These are phyloP conservation scores for Pseudomugil tenellus DNA, from an alignment of 2,797 vertebrate genomes.

Conservation along the genomic window DNA sequence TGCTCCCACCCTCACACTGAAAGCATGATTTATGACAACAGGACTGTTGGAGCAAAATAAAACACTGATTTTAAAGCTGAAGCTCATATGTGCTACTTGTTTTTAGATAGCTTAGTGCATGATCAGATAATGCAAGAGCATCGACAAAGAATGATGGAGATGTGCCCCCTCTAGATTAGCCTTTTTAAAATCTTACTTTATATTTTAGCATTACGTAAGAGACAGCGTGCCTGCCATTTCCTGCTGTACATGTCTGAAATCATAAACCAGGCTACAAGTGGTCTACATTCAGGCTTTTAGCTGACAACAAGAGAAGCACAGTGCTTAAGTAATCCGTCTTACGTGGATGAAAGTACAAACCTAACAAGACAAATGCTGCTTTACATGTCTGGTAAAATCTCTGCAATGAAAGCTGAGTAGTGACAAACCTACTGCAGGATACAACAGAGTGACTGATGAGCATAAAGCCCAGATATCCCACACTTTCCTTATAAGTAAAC, in stretches of 20 bases:
- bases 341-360: neutral
- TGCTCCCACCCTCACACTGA: constrained; percentile 14
- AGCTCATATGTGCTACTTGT: neutral
- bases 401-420: neutral
- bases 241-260: neutral
- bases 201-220: neutral
- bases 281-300: too few relatives aligned
- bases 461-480: too few relatives aligned
- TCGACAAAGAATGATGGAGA: neutral
- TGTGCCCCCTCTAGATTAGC: neutral
- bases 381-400: neutral
- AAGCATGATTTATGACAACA: neutral
- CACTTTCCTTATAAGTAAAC: too few relatives aligned
- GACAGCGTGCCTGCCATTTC: neutral
- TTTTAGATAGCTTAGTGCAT: constrained; percentile 1
- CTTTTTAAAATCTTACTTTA: constrained; percentile 1
- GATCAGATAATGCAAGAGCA: constrained; percentile 20
- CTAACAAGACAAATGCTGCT: neutral
- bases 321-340: neutral
- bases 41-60: neutral
- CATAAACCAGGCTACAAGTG: too few relatives aligned
- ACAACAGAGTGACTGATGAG: neutral
- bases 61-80: neutral
- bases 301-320: neutral
- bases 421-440: neutral